Evolutionary conservation across 2,797 vertebrate species (phyloP), one percentile per base, ranked within the genome.

Genomic region (Erethizon dorsatum): DNA sequence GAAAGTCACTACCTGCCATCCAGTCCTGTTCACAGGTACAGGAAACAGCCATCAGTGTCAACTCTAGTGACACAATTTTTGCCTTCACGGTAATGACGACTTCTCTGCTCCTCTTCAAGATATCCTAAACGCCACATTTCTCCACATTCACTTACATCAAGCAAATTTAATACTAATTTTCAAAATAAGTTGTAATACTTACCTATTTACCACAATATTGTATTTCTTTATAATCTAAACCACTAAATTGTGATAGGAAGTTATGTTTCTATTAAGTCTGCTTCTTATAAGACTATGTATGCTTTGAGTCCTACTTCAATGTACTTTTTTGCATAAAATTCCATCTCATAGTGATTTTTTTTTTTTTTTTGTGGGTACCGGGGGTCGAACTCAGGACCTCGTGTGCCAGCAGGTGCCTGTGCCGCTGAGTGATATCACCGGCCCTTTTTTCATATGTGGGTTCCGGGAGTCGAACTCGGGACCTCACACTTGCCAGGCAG

Each of bases 191-290:
- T 33, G 1, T 13, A 90, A 65, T 77, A 10, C 5, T 93, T 59
- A 59, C 2, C 14, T 83, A 10, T 79, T 77, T 97, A 57, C 45
- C 57, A 0, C 63, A 79, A 37, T 73, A 28, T 37, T 67, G 41
- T 67, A 83, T 88, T 67, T 94, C 59, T 89, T 94, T 97, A 28
- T 45, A 88, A 61, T 96, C 67, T 90, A 69, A 88, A n/a, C 28
- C 52, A 10, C 37, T 93, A 45, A 79, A 57, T 26, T 56, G 20
- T 57, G 14, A 47, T 67, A 80, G 54, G n/a, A 94, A 33, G 52
- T 71, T 71, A 61, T 80, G 15, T 26, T 94, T 96, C 88, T 61
- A 84, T 59, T 47, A 56, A 86, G 15, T 83, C n/a, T 85, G 63
- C 18, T 86, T 86, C 59, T 91, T 92, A 41, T 14, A 24, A 78